Conservation (phyloP, 2,113 vertebrate species). For the Campylorhamphus procurvoides region DNA sequence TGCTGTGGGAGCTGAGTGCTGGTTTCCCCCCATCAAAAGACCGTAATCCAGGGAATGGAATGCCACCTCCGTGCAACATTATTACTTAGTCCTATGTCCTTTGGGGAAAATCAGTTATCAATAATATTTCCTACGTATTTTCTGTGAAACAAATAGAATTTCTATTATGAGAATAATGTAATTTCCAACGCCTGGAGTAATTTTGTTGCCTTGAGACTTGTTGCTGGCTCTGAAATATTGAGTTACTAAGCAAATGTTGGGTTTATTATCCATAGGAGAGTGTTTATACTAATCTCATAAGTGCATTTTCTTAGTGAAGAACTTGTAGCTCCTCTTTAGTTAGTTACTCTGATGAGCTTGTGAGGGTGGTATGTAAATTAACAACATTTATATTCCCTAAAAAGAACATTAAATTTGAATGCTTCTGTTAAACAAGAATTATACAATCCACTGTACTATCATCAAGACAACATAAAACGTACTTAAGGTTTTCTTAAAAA, state of each 20-base stretch:
- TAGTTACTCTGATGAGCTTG: slow-evolving; percentile 6
- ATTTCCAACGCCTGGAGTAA: neutral
- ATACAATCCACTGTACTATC: neutral
- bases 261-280: neutral
- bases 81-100: neutral
- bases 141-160: neutral
- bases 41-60: neutral
- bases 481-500: neutral
- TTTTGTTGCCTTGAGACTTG: neutral
- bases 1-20: neutral
- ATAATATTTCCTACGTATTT: neutral
- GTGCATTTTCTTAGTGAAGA: slow-evolving; percentile 7
- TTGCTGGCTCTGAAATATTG: neutral
- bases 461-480: neutral
- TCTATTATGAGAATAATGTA: neutral
- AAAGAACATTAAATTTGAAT: neutral
- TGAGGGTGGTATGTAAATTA: slow-evolving; percentile 1
- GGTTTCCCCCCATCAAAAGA: neutral
- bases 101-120: neutral
- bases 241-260: neutral
- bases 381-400: slow-evolving; percentile 30
- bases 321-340: neutral
- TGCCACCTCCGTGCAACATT: neutral
- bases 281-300: slow-evolving; percentile 48
- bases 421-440: neutral